These are phyloP conservation scores for Crocuta crocuta DNA, from an alignment of 2,113 vertebrate species.

Conservation along the genomic window DNA sequence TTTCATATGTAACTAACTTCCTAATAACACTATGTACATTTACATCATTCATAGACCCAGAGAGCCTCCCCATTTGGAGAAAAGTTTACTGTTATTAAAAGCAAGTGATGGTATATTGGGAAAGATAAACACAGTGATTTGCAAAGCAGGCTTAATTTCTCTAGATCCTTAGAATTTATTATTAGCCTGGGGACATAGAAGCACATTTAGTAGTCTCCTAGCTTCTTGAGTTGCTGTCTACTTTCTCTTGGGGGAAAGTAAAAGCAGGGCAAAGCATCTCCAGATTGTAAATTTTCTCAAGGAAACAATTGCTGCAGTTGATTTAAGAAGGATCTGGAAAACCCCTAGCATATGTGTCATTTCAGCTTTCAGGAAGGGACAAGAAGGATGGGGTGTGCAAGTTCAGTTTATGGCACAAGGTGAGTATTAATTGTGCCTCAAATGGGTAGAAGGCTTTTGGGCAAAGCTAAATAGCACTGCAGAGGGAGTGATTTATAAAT, in stretches of 20 bases:
- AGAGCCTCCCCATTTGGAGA: background rate
- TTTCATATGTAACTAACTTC: slow-evolving; percentile 29
- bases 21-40: background rate
- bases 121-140: slow-evolving; percentile 53
- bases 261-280: background rate
- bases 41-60: background rate
- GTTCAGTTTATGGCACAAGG: background rate
- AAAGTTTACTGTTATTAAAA: slow-evolving; percentile 54
- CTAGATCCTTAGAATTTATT: slow-evolving; percentile 13
- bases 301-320: background rate
- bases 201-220: background rate
- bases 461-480: background rate
- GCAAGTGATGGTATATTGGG: slow-evolving; percentile 12
- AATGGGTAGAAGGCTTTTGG: background rate
- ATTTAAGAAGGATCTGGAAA: background rate
- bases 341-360: background rate
- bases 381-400: accelerated
- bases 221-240: background rate
- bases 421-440: background rate
- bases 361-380: background rate
- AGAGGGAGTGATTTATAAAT: background rate
- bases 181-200: background rate
- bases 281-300: background rate
- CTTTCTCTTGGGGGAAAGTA: slow-evolving; percentile 20
- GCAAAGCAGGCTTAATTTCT: slow-evolving; percentile 30